phyloP scores from a whole-genome alignment of 2,113 vertebrate species.

The Lasiurus cinereus region DNA sequence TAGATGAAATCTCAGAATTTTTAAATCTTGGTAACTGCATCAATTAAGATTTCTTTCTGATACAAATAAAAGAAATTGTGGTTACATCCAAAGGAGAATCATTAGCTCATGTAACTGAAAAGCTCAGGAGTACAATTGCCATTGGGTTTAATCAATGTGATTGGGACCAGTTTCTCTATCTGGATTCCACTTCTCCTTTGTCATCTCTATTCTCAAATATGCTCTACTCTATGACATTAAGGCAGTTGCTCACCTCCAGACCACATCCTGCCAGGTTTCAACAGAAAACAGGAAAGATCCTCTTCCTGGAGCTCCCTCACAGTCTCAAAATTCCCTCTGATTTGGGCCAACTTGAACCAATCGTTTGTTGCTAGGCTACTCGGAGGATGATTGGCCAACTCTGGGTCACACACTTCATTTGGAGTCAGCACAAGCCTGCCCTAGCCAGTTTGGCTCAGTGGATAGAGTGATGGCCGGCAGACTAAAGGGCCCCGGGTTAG shows the following conservation, averaged over 20 bases:
- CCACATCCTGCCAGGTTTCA: background rate
- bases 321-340: background rate
- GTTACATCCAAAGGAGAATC: conserved; percentile 13
- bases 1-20: background rate
- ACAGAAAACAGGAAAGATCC: background rate
- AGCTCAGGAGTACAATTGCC: background rate
- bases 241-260: background rate
- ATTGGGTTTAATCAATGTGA: background rate
- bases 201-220: background rate
- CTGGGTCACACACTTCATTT: background rate
- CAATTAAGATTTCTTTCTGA: conserved; percentile 31
- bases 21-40: background rate
- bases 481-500: too few species aligned
- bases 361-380: background rate
- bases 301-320: background rate
- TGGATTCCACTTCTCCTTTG: background rate
- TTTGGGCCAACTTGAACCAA: background rate
- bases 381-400: rapidly evolving
- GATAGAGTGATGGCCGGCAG: too few species aligned
- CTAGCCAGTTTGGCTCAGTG: too few species aligned
- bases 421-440: background rate
- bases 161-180: background rate
- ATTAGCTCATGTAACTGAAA: conserved; percentile 22
- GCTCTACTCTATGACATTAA: background rate
- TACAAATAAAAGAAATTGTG: conserved; percentile 43